Evolutionary conservation across 2,888 invertebrate species (phyloP).

Genomic region (Caenorhabditis panamensis): DNA sequence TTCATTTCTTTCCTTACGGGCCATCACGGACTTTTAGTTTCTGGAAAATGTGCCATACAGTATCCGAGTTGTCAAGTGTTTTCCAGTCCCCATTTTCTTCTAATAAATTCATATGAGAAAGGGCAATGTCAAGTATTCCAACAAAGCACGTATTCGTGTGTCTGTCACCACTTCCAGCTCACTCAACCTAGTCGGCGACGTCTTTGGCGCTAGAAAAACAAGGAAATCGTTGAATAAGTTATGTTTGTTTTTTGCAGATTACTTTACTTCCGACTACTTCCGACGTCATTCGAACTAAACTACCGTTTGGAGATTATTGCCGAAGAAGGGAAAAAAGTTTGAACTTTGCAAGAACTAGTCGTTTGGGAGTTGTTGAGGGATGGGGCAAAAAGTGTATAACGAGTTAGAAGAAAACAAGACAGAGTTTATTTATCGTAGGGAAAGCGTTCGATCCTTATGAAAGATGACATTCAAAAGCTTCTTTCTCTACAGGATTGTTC

Average conservation of each 20-base stretch:
- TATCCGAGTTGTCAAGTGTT: constrained; percentile 8
- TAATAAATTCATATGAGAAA: not conserved
- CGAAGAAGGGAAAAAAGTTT: not conserved
- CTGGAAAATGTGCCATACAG: not conserved
- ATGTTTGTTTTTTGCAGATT: constrained; percentile 25
- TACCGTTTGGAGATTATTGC: not conserved
- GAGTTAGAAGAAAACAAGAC: too few relatives aligned
- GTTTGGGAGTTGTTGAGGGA: too few relatives aligned
- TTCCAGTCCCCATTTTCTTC: not conserved
- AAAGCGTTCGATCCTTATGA: too few relatives aligned
- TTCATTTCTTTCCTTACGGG: constrained; percentile 21
- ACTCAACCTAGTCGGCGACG: constrained; percentile 4
- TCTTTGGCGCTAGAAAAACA: constrained; percentile 21
- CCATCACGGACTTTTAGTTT: constrained; percentile 11
- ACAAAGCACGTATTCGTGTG: too few relatives aligned
- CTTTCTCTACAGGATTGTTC: too few relatives aligned
- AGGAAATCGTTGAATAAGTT: constrained; percentile 38
- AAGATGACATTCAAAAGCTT: too few relatives aligned
- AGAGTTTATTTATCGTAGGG: too few relatives aligned
- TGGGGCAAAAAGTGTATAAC: too few relatives aligned
- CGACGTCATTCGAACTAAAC: constrained; percentile 9
- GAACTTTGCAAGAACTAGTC: not conserved
- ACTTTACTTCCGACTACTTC: constrained; percentile 2
- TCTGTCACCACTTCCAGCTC: not conserved
- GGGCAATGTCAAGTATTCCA: too few relatives aligned